Evolutionary conservation across 2,113 vertebrate genomes (phyloP).

Genomic region (Axis porcinus): DNA sequence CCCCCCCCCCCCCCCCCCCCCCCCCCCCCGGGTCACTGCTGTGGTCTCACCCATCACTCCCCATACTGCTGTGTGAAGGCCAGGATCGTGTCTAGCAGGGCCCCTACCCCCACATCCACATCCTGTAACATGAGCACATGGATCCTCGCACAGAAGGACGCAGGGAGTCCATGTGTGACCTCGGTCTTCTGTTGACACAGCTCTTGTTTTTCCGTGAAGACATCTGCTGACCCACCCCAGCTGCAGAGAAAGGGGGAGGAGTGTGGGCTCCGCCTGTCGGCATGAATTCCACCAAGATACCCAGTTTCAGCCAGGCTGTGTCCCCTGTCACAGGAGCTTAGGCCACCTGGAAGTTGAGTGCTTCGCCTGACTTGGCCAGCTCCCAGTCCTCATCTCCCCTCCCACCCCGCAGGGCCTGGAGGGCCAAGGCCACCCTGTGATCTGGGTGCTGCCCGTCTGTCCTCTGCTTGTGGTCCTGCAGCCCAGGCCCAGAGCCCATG

Average conservation of each 20-base stretch:
- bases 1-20: accelerated
- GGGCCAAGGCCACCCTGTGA: neutral
- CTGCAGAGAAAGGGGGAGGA: neutral
- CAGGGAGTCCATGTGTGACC: neutral
- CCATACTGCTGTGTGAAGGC: accelerated
- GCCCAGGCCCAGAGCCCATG: accelerated
- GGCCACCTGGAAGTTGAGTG: neutral
- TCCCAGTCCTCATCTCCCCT: neutral
- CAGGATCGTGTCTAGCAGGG: neutral
- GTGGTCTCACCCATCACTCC: accelerated
- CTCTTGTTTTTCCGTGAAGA: neutral
- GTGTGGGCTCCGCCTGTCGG: neutral
- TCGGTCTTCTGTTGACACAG: neutral
- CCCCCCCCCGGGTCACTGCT: accelerated
- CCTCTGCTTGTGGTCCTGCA: neutral
- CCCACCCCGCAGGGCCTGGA: neutral
- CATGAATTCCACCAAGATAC: neutral
- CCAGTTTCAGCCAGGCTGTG: neutral
- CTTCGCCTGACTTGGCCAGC: neutral
- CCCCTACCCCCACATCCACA: accelerated
- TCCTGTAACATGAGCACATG: accelerated
- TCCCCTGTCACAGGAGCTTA: too few relatives aligned
- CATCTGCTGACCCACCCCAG: neutral
- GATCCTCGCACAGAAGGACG: neutral
- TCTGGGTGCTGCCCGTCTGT: neutral